phyloP scores from a whole-genome alignment of 2,888 invertebrate species.

The Lomographa bimaculata region DNA sequence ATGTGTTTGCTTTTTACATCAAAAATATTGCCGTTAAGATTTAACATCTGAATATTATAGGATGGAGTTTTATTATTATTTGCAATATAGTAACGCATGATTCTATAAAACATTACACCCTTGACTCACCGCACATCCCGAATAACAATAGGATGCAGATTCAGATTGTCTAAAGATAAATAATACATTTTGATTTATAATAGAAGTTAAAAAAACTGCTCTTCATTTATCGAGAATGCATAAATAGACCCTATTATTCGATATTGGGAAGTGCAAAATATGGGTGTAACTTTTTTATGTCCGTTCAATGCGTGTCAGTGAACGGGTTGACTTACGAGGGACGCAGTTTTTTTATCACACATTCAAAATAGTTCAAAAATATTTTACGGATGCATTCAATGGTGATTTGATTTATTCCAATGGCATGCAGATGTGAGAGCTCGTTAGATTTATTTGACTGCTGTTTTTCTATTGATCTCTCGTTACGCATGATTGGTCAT shows the following conservation, averaged over 20 bases:
- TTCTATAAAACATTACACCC: constrained; percentile 79
- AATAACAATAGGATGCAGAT: constrained; percentile 83
- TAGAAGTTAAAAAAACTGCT: constrained; percentile 78
- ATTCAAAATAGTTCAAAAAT: constrained; percentile 82
- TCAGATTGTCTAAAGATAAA: constrained; percentile 81
- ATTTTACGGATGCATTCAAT: constrained; percentile 81
- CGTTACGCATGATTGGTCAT: constrained; percentile 79
- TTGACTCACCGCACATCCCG: constrained; percentile 80
- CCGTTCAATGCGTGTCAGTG: constrained; percentile 76
- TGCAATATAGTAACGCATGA: constrained; percentile 48
- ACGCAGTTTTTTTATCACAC: constrained; percentile 63
- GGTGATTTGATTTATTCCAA: constrained; percentile 82
- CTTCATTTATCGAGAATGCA: constrained; percentile 83
- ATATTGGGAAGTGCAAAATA: constrained; percentile 82
- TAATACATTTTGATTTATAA: constrained; percentile 84
- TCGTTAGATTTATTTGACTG: constrained; percentile 83
- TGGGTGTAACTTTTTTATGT: constrained; percentile 81
- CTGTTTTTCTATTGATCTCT: constrained; percentile 74
- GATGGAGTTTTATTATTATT: constrained; percentile 47
- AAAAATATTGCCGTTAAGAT: neutral
- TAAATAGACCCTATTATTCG: constrained; percentile 83
- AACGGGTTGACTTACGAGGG: constrained; percentile 79
- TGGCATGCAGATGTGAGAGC: constrained; percentile 82
- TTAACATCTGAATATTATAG: constrained; percentile 1
- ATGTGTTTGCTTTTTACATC: constrained; percentile 5